Evolutionary conservation across 1,140 invertebrate species (phyloP).

Genomic region (Drosophila carrolli): DNA sequence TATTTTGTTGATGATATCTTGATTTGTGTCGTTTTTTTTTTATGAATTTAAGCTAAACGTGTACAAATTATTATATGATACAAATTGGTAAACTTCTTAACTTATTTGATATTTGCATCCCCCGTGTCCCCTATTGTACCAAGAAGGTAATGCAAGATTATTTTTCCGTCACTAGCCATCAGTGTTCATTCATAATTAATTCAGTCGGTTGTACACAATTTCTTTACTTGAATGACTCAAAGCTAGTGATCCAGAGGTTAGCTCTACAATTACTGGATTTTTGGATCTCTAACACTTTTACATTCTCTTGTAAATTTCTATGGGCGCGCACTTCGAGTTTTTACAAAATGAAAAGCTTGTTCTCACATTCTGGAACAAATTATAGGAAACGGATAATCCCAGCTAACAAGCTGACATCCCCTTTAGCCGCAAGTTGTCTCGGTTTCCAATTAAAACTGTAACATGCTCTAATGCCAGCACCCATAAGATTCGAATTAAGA

Average conservation of each 20-base stretch:
- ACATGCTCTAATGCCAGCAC: slow-evolving; percentile 1
- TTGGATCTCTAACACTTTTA: not conserved
- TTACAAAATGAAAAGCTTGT: not conserved
- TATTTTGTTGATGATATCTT: slow-evolving; percentile 62
- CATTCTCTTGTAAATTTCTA: too few relatives aligned
- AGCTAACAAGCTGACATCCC: slow-evolving; percentile 9
- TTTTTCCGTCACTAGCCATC: not conserved
- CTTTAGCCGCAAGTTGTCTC: not conserved
- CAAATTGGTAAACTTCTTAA: too few relatives aligned
- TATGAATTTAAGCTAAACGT: not conserved
- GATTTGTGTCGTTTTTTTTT: slow-evolving; percentile 69
- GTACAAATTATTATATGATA: too few relatives aligned
- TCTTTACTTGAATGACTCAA: too few relatives aligned
- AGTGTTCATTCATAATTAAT: too few relatives aligned
- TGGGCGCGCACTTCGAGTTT: not conserved
- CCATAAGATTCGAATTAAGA: slow-evolving; percentile 61
- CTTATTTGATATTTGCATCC: too few relatives aligned
- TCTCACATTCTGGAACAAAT: not conserved
- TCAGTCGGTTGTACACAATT: too few relatives aligned
- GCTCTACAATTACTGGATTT: too few relatives aligned
- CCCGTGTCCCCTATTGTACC: too few relatives aligned
- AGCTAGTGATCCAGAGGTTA: too few relatives aligned
- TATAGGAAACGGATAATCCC: slow-evolving; percentile 4
- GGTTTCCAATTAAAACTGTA: slow-evolving; percentile 30
- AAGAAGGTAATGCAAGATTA: not conserved